These are phyloP conservation scores for Pseudochirops corinnae DNA, from an alignment of 2,797 vertebrate genomes.

Conservation along the genomic window DNA sequence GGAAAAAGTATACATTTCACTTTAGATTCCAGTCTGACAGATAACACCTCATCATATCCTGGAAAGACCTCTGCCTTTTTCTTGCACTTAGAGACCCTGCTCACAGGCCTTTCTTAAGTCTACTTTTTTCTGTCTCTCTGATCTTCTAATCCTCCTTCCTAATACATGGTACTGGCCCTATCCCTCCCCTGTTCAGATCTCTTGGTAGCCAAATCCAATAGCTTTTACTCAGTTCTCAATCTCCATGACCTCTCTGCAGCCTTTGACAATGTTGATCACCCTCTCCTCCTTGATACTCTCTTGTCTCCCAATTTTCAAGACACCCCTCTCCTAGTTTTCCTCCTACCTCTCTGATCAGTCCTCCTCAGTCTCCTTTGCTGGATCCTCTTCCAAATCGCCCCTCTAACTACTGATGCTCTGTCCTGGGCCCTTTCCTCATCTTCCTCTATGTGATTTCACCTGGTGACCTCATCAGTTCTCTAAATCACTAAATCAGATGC, in stretches of 20 bases:
- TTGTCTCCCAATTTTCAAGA: neutral
- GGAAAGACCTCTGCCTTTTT: neutral
- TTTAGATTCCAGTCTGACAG: conserved; percentile 60
- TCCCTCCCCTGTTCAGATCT: neutral
- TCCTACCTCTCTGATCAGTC: neutral
- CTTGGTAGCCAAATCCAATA: neutral
- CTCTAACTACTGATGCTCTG: neutral
- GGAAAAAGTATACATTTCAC: neutral
- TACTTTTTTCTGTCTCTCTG: neutral
- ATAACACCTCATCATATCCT: neutral
- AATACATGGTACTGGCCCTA: neutral
- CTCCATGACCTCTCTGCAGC: neutral
- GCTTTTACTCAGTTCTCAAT: neutral
- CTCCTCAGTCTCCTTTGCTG: neutral
- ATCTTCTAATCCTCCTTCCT: neutral
- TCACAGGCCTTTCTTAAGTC: neutral
- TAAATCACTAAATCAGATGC: neutral
- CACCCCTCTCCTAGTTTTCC: neutral
- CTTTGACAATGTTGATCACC: neutral
- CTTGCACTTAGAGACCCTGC: neutral
- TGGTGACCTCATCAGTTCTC: neutral
- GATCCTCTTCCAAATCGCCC: neutral
- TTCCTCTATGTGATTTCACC: neutral
- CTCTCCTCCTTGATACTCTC: neutral
- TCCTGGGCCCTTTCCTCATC: neutral